A percentile compares a stretch with the other conserved stretches of the same genome.
Evolutionary conservation across 2,113 vertebrate species (phyloP).

Genomic region (Elachura formosa): DNA sequence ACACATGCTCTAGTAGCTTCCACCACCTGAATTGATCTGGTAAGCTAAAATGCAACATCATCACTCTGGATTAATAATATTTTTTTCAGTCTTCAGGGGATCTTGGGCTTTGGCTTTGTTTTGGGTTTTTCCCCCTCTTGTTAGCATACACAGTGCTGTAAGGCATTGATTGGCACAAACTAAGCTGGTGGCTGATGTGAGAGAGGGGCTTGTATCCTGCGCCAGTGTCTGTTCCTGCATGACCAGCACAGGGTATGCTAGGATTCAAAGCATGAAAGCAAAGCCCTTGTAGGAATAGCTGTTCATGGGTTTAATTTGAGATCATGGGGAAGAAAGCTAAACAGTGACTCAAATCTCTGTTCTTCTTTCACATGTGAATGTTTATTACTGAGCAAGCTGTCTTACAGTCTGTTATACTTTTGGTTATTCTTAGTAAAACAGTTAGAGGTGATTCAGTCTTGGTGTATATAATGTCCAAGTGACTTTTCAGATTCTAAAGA

Average conservation of each 20-base stretch:
- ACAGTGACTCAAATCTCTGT: background rate
- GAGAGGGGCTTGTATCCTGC: background rate
- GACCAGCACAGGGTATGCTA: background rate
- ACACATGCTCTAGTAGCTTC: fast-evolving
- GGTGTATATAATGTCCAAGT: constrained; percentile 41
- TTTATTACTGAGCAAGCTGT: background rate
- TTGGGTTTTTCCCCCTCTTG: background rate
- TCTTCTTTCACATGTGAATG: background rate
- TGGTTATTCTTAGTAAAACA: constrained; percentile 44
- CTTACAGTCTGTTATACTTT: background rate
- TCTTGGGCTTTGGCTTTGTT: background rate
- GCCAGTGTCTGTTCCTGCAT: background rate
- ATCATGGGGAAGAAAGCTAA: background rate
- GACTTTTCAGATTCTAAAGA: constrained; percentile 42
- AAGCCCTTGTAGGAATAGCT: background rate
- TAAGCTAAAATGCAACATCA: background rate
- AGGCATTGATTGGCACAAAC: background rate
- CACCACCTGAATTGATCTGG: background rate
- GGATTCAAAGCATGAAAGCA: background rate
- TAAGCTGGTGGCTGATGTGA: background rate
- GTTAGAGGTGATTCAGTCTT: constrained; percentile 65
- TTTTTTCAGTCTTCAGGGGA: background rate
- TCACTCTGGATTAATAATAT: background rate
- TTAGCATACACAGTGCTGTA: background rate
- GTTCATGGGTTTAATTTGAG: background rate